These are phyloP conservation scores for Thymelicus acteon DNA, from an alignment of 2,888 invertebrate genomes.

Conservation along the genomic window DNA sequence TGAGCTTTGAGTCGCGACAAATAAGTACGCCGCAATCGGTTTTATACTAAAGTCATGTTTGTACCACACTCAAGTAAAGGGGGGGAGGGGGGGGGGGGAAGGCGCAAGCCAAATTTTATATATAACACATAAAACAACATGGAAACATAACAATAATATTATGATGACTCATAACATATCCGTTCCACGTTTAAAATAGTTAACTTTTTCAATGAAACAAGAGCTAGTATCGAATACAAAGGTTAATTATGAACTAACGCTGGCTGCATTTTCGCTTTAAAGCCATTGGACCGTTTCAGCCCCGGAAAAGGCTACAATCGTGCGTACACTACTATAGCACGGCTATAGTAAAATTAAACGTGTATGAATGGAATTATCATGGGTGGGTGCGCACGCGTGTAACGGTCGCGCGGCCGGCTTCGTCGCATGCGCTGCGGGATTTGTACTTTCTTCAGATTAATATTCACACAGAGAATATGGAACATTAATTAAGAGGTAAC, in stretches of 20 bases:
- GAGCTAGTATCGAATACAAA: no score
- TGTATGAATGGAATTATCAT: conserved; percentile 52
- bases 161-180: no score
- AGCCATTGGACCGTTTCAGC: conserved; percentile 12
- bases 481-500: background rate
- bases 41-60: no score
- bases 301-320: conserved; percentile 25
- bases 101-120: no score
- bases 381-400: conserved; percentile 50
- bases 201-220: no score
- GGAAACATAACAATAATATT: no score
- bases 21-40: no score
- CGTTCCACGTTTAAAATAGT: no score
- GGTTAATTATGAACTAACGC: background rate
- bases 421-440: conserved; percentile 45
- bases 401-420: conserved; percentile 48
- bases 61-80: no score
- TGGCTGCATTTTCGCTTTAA: background rate
- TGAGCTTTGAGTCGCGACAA: no score
- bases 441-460: conserved; percentile 45
- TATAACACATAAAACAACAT: no score
- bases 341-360: conserved; percentile 37
- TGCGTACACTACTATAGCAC: background rate
- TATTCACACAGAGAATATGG: conserved; percentile 41
- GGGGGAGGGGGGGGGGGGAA: no score